Base-by-base conservation (phyloP, 2,797 vertebrate genomes). In the Moxostoma hubbsi region DNA sequence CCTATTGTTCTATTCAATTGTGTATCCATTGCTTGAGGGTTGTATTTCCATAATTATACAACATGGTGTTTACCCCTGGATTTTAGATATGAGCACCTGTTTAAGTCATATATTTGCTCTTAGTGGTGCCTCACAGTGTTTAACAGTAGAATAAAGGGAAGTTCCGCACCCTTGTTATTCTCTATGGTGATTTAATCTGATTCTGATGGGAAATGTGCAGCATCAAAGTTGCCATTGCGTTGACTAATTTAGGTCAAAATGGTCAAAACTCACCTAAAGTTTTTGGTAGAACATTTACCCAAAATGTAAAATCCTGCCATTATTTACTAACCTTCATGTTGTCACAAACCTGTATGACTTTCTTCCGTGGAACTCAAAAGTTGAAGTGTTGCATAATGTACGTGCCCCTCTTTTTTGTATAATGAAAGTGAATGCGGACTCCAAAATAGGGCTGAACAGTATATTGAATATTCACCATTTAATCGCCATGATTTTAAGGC, bases 121-220 rank as follows among this genome's bases (percentile, higher is more conserved):
- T 75, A 15, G 12, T 64, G 16, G 36, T 24, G 45, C 18, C 11
- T 72, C 15, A 36, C 24, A 9, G 55, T 80, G 68, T 10, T 51
- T 71, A 47, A 77, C n/a, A 59, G 46, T 73, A 51, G 10, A 66
- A 13, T 71, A 50, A 72, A 83, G 77, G 85, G 83, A 86, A 85
- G 83, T 85, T 77, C 74, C 80, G 36, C 82, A 82, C 83, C 80
- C 81, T 10, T 53, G 36, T 49, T 9, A 13, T 61, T 72, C 53
- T 80, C 50, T 64, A 69, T 74, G 8, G 70, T 72, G 69, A 80
- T 54, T 55, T 78, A 50, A 15, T 36, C 9, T 75, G 24, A 66
- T 77, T 36, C 9, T 75, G 24, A 66, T 77, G 77, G 82, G 73
- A 82, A 82, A 77, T 80, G 59, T 71, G 76, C 53, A 74, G 46